These are phyloP conservation scores for Steinernema scapterisci DNA, from an alignment of 2,888 invertebrate genomes.

Conservation along the genomic window DNA sequence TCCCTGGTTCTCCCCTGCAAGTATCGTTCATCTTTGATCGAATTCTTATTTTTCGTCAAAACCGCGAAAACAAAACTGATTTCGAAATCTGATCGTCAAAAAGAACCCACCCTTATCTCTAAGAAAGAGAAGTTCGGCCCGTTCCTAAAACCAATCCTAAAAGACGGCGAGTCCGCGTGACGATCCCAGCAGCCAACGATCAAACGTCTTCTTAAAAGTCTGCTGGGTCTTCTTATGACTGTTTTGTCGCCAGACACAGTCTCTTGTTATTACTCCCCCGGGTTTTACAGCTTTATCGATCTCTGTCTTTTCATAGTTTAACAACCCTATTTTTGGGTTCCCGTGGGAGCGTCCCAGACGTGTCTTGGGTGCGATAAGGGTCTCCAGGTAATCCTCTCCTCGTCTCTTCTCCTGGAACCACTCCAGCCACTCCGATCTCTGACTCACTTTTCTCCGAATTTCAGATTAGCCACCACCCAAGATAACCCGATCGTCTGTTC, in stretches of 20 bases:
- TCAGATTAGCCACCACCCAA: neutral
- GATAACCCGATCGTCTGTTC: neutral
- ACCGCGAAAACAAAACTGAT: no score
- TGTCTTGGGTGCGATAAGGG: no score
- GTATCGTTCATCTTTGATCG: no score
- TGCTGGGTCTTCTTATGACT: neutral
- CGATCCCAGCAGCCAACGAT: neutral
- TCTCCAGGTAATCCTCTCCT: neutral
- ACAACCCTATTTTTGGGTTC: neutral
- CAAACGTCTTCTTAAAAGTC: no score
- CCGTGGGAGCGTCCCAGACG: no score
- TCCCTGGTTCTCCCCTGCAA: no score
- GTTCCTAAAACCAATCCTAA: no score
- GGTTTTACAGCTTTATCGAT: conserved; percentile 21
- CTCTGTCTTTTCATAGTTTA: conserved; percentile 6
- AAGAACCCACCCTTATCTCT: no score
- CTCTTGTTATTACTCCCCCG: no score
- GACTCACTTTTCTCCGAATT: neutral
- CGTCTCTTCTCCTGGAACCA: neutral
- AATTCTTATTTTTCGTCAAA: no score
- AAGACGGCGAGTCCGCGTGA: neutral
- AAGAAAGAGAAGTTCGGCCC: no score
- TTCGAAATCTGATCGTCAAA: no score
- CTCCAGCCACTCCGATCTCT: neutral
- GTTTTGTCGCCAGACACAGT: neutral